Evolutionary conservation across 1,140 invertebrate species (phyloP), one percentile per base, ranked within the genome.

Genomic region (Neodiprion lecontei): DNA sequence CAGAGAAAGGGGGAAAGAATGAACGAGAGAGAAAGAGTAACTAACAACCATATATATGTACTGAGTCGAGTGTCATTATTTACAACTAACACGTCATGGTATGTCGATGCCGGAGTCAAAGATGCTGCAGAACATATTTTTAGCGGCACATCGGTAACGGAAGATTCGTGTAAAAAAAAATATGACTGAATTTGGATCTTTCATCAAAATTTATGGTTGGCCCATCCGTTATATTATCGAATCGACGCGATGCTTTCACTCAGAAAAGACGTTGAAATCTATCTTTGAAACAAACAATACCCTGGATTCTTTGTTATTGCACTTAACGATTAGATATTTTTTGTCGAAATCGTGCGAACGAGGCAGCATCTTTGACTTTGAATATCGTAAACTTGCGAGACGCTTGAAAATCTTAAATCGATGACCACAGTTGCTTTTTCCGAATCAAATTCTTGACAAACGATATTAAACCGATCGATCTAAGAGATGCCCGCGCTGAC

Each of bases 81-180:
- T 61, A 61, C 53, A 61, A 12, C n/a, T 61, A 61, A 61, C 53
- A 61, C n/a, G 53, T 61, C 53, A 61, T 17, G 53, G n/a, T 61
- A 61, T 17, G 53, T 61, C 53, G 53, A 61, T 61, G 9, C 53
- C 28, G n/a, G 53, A 61, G 53, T 61, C 53, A 61, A 61, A 17
- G 53, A 61, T 61, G 53, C 53, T 61, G 53, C 53, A 5, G 53
- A 61, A 5, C 53, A 14, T 9, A 17, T 12, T 12, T 61, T 9
- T 61, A 12, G 9, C 53, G 2, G 11, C n/a, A 14, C 53, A 9
- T 5, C 3, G 53, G 11, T 7, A 61, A 61, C 7, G 53, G 7
- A 61, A 17, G 53, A 14, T 61, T 7, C n/a, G 53, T 40, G 5
- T 40, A 40, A 40, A 40, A 40, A 28, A 40, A 40, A 40, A 40